Evolutionary conservation across 2,888 invertebrate genomes (phyloP), one percentile per base, ranked within the genome.

Genomic region (Sceliomorpha sp.): DNA sequence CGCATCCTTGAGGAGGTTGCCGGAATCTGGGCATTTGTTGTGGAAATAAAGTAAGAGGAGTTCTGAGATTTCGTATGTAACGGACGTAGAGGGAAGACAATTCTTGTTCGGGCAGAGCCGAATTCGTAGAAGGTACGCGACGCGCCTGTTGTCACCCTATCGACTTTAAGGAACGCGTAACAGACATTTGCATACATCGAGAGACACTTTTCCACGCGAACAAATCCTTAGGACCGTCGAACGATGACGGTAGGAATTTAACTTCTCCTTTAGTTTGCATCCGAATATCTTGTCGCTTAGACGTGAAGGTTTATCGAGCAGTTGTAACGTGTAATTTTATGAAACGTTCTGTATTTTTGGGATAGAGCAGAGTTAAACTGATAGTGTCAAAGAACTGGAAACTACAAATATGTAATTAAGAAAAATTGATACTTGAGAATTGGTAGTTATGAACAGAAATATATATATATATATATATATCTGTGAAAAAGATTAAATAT

Each of bases 101-200:
- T 81, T 76, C 72, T 77, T 78, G 45, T 62, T 13, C 80, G 9
- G 27, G 60, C 50, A 2, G 34, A 42, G 47, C 62, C 55, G 64
- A 45, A 42, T 47, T 45, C 40, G 58, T 55, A 70, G 58, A 51
- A 68, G 69, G 47, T 78, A 80, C 76, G 70, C 78, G 79, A 80
- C 78, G 77, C 81, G 70, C 80, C 81, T 82, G 85, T 87, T 87
- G 85, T 87, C 87, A 87, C 85, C 85, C 86, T 82, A 88, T 87
- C 83, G 84, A 76, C 81, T 80, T 77, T 75, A 78, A 79, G 82
- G 77, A 76, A 84, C 80, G 77, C 74, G 77, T 75, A 76, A 72
- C 76, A 82, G 82, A 80, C 84, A 85, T 87, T 88, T 86, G 87
- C 88, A 88, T 88, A 86, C 82, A 86, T 86, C 82, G 84, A 78